Percentiles rank a stretch among this genome's conserved stretches.
These are phyloP conservation scores for Jordanella pulchra DNA, from an alignment of 2,797 vertebrate species.

Conservation along the genomic window DNA sequence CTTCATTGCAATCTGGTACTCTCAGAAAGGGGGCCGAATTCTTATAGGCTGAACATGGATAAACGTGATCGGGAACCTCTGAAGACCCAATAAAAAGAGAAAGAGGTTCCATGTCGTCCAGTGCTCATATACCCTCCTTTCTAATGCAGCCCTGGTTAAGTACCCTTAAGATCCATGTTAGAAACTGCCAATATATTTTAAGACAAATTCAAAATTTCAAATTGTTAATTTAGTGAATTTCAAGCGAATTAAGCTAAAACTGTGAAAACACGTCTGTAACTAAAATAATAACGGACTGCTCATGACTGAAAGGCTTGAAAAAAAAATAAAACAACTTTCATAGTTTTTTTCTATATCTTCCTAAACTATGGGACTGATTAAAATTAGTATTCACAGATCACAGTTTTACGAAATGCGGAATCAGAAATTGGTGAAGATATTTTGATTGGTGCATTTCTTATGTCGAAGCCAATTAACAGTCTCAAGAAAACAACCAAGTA, in stretches of 20 bases:
- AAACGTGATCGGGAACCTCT: not conserved
- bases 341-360: too few relatives aligned
- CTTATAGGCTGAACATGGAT: not conserved
- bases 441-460: not conserved
- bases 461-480: conserved; percentile 23
- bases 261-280: too few relatives aligned
- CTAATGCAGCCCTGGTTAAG: too few relatives aligned
- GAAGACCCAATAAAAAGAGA: not conserved
- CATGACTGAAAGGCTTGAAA: not conserved
- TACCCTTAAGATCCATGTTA: too few relatives aligned
- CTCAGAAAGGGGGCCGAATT: conserved; percentile 8
- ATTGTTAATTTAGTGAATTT: too few relatives aligned
- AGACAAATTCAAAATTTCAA: too few relatives aligned
- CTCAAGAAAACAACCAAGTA: conserved; percentile 63
- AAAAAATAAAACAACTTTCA: not conserved
- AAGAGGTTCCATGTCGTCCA: not conserved
- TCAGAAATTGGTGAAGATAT: not conserved
- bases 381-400: not conserved
- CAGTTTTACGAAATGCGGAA: not conserved
- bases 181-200: too few relatives aligned
- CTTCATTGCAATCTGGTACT: not conserved
- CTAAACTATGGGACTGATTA: not conserved
- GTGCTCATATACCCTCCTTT: not conserved
- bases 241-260: too few relatives aligned
- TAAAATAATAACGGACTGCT: not conserved